Conservation (phyloP, 2,888 invertebrate species). For the Patella depressa region DNA sequence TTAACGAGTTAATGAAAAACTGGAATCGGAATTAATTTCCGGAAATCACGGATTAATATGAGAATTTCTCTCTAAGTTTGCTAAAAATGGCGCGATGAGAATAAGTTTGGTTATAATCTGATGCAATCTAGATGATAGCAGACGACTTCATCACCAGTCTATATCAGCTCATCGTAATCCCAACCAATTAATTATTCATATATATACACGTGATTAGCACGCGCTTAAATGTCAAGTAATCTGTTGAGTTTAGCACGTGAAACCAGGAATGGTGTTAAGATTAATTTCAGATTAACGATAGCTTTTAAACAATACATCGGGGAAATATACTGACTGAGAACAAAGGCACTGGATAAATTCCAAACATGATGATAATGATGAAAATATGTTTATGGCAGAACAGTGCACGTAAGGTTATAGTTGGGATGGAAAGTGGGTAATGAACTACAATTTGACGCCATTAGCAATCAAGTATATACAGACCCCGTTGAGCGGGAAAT, state of each 20-base stretch:
- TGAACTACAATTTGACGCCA: too few species aligned
- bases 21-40: constrained; percentile 7
- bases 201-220: neutral
- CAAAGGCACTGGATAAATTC: too few species aligned
- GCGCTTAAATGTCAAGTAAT: constrained; percentile 5
- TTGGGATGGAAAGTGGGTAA: too few species aligned
- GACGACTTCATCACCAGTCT: too few species aligned
- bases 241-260: constrained; percentile 6
- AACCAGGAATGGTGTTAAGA: neutral
- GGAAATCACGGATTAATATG: constrained; percentile 3
- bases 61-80: constrained; percentile 1
- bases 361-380: too few species aligned
- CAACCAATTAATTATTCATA: neutral
- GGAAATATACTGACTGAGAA: neutral
- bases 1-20: constrained; percentile 9
- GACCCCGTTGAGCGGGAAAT: too few species aligned
- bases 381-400: too few species aligned
- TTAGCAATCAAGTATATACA: too few species aligned
- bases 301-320: neutral
- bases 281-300: neutral
- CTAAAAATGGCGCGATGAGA: constrained; percentile 5
- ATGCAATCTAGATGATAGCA: neutral
- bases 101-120: neutral
- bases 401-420: too few species aligned
- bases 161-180: too few species aligned